Evolutionary conservation across 2,888 invertebrate genomes (phyloP), one percentile per base, ranked within the genome.

Genomic region (Drosophila niveifrons): DNA sequence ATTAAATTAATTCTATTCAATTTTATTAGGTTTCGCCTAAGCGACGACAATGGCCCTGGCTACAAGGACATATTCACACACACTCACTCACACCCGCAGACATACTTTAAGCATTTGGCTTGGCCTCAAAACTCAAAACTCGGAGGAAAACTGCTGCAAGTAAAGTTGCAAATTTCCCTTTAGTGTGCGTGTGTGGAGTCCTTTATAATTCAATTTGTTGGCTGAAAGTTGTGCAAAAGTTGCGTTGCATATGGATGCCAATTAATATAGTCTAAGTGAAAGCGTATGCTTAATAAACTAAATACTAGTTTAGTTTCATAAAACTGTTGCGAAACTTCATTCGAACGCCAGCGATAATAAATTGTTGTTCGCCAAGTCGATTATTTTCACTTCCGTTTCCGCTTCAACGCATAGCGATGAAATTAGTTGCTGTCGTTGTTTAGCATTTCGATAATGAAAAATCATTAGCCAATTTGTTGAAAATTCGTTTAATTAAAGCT

Each of bases 1-100:
- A 88, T 87, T 70, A 85, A 88, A 82, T 85, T 87, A 88, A 82
- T 85, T 84, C 77, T 75, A 77, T 82, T 75, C 75, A 79, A 85
- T 86, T 80, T 85, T 82, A 75, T 82, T 82, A 81, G 82, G 81
- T 75, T 80, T 74, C 46, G 65, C 56, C 61, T 63, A 64, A 71
- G 75, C 76, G 80, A 69, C 68, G 74, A 66, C 75, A 70, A 70
- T 66, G 62, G 69, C 52, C 58, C 41, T 34, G 69, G 50, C 59
- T 36, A 58, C 76, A 68, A 68, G 66, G 66, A 79, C 67, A 72
- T 44, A 0, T 15, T 0, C 23, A 18, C 57, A 9, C 34, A 15
- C 3, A 13, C n/a, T 10, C 31, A n/a, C 23, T 8, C 34, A 18
- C 6, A 50, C 36, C 10, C 28, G 18, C 18, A 48, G 63, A 44